These are phyloP conservation scores for Lagodon rhomboides DNA, from an alignment of 2,797 vertebrate genomes.

Conservation along the genomic window DNA sequence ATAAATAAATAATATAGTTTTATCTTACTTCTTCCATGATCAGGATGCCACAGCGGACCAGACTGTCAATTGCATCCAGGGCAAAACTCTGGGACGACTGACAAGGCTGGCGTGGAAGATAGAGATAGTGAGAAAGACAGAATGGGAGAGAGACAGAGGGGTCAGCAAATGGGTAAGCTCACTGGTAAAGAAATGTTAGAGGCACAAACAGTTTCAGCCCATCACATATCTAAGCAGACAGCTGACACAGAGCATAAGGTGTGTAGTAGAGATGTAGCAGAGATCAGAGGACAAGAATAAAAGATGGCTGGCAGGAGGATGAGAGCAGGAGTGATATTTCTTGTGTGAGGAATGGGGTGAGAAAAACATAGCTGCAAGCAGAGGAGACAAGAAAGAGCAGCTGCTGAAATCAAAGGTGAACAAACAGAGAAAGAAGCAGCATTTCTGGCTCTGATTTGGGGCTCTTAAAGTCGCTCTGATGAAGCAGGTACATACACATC, in stretches of 20 bases:
- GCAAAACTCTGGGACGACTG: conserved; percentile 86
- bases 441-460: conserved; percentile 70
- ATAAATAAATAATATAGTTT: neutral
- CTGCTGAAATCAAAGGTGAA: conserved; percentile 67
- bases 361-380: conserved; percentile 56
- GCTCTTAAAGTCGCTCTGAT: conserved; percentile 70
- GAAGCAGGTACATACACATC: conserved; percentile 41
- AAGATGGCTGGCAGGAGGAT: conserved; percentile 40
- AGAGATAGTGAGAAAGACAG: neutral
- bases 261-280: conserved; percentile 48
- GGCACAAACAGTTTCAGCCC: conserved; percentile 46
- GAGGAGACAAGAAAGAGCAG: conserved; percentile 63
- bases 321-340: conserved; percentile 45
- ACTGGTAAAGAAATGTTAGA: conserved; percentile 36
- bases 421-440: conserved; percentile 61
- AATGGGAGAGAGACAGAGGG: conserved; percentile 2
- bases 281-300: conserved; percentile 60
- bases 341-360: conserved; percentile 48
- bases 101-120: conserved; percentile 87
- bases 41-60: conserved; percentile 91
- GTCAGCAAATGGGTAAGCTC: conserved; percentile 2
- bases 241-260: conserved; percentile 60
- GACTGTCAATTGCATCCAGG: conserved; percentile 91
- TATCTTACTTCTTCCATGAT: conserved; percentile 91
- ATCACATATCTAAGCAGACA: conserved; percentile 55